A percentile compares a stretch with the other conserved stretches of the same genome.
phyloP scores from a whole-genome alignment of 2,888 invertebrate species.

The Lepidocyrtoides sp. region DNA sequence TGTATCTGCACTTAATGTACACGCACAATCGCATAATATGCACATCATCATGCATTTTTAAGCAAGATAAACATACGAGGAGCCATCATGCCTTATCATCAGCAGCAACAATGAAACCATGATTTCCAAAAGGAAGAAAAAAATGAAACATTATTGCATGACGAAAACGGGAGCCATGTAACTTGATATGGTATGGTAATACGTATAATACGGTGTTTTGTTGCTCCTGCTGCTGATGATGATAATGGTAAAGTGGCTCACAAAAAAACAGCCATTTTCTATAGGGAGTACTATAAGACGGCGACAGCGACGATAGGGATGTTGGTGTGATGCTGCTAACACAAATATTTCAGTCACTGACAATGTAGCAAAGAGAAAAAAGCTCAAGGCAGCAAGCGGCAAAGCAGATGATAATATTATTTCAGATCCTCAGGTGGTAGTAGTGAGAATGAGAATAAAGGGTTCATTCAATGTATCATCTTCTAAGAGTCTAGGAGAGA shows the following conservation, averaged over 20 bases:
- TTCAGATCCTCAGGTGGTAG: conserved; percentile 48
- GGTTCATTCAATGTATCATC: conserved; percentile 42
- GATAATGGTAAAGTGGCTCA: conserved; percentile 31
- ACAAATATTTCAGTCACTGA: conserved; percentile 20
- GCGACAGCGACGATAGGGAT: not conserved
- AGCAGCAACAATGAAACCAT: not conserved
- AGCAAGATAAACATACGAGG: not conserved
- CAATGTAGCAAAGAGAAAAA: no score
- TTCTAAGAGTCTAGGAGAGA: not conserved
- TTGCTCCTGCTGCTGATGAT: no score
- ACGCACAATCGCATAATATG: not conserved
- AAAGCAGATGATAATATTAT: conserved; percentile 24
- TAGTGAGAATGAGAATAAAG: conserved; percentile 27
- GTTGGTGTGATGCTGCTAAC: conserved; percentile 45
- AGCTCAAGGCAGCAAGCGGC: not conserved
- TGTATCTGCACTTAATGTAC: not conserved
- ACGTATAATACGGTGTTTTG: no score
- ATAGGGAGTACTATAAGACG: no score
- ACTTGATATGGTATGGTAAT: conserved; percentile 20
- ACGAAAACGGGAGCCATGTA: conserved; percentile 42
- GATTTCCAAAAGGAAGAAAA: not conserved
- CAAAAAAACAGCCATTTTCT: no score
- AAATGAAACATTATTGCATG: not conserved
- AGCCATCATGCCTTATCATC: not conserved
- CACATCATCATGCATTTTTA: not conserved